These are phyloP conservation scores for Gymnocheta viridis DNA, from an alignment of 2,888 invertebrate genomes.

Conservation along the genomic window DNA sequence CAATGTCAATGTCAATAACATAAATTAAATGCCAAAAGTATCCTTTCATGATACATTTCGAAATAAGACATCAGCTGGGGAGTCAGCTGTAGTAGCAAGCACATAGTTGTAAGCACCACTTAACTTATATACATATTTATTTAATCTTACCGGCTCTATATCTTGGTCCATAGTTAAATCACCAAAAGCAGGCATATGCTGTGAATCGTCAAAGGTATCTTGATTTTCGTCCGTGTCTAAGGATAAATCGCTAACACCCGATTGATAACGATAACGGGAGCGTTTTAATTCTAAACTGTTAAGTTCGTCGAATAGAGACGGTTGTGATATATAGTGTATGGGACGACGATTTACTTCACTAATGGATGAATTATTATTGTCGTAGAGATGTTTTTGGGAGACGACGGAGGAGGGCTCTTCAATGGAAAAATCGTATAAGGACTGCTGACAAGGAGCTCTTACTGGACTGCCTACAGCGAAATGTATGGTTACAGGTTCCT, in stretches of 20 bases:
- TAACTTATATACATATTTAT: not conserved
- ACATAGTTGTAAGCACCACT: too few species aligned
- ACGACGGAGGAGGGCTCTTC: conserved; percentile 69
- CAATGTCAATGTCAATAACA: too few species aligned
- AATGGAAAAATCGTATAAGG: conserved; percentile 66
- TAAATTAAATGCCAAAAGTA: too few species aligned
- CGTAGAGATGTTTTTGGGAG: conserved; percentile 69
- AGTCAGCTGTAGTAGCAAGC: too few species aligned
- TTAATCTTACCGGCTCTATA: conserved; percentile 81
- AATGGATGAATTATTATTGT: conserved; percentile 75
- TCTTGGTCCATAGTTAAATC: conserved; percentile 81
- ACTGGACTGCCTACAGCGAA: conserved; percentile 81
- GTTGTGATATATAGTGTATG: conserved; percentile 83
- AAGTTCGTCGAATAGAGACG: conserved; percentile 82
- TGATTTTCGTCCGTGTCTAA: conserved; percentile 82
- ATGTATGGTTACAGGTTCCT: conserved; percentile 71
- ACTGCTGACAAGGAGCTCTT: conserved; percentile 74
- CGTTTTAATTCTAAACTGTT: conserved; percentile 80
- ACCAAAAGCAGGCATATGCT: conserved; percentile 82
- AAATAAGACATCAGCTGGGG: too few species aligned
- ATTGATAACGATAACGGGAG: conserved; percentile 75
- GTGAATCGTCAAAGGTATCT: conserved; percentile 73
- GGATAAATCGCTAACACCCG: conserved; percentile 82
- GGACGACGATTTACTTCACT: conserved; percentile 83
- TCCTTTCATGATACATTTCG: too few species aligned